Base-by-base conservation (phyloP, 2,797 vertebrate genomes). In the Xenopus petersii region DNA sequence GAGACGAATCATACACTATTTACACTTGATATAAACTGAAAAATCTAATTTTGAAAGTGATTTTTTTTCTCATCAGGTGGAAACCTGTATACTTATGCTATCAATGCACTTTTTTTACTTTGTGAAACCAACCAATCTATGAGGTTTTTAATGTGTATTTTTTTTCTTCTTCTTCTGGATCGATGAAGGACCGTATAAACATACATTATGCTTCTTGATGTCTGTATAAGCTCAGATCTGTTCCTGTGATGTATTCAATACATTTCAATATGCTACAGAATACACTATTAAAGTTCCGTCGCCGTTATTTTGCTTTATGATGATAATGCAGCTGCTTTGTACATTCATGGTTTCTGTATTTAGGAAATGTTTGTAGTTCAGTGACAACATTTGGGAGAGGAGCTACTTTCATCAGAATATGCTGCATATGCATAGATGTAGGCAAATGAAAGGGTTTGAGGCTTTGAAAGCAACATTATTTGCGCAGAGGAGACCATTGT, bases 21-120 rank as follows among this genome's bases (percentile, higher is more conserved):
- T 82, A 84, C 80, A 74, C 70, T 69, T 83, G 74, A 78, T 84
- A 78, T 84, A 80, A 84, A 82, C 80, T 42, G 79, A 75, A 87
- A 78, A 68, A 68, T 59, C 58, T 70, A 79, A 72, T 71, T 81
- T 60, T 81, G 26, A 61, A 83, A 83, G 59, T 77, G 75, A 74
- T 75, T 21, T 72, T 33, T 56, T 56, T 56, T 2, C n/a, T 73
- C 65, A 79, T 77, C 76, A 75, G 67, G 77, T 71, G 75, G 77
- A 84, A 72, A 86, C 82, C 81, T 87, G 81, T 88, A 85, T 83
- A 84, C 70, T 59, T 85, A 68, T 76, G 82, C 71, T 82, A 75
- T 82, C 82, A 79, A 65, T 90, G 88, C 89, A 92, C 89, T 91
- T 92, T 88, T 92, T 88, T 82, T 71, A 68, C 63, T 68, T 89